Evolutionary conservation across 2,888 invertebrate species (phyloP).

Genomic region (Hylaea fasciaria): DNA sequence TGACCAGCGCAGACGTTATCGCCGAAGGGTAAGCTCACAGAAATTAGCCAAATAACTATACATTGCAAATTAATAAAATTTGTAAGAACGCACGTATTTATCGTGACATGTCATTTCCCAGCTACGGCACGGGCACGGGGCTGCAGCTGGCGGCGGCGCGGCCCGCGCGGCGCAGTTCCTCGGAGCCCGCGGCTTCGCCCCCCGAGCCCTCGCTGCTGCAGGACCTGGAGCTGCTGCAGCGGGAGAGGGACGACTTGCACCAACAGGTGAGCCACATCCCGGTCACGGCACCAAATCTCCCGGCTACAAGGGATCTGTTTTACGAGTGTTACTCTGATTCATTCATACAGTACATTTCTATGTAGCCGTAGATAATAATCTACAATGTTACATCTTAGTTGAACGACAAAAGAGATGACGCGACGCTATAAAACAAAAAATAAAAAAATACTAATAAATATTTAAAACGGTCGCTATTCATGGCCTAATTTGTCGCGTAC

Average conservation of each 20-base stretch:
- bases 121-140: slow-evolving; percentile 61
- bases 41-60: slow-evolving; percentile 31
- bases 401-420: no score
- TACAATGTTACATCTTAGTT: no score
- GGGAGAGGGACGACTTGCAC: slow-evolving; percentile 89
- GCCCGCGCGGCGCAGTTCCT: slow-evolving; percentile 37
- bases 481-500: no score
- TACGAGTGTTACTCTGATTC: not conserved
- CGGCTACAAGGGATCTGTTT: not conserved
- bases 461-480: no score
- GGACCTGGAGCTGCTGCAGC: slow-evolving; percentile 86
- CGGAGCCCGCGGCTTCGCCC: slow-evolving; percentile 45
- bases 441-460: no score
- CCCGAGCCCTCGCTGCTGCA: slow-evolving; percentile 67
- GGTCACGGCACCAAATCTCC: not conserved
- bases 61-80: no score
- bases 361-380: no score
- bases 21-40: slow-evolving; percentile 78
- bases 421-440: no score
- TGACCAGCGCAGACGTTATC: slow-evolving; percentile 81
- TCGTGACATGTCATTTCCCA: slow-evolving; percentile 26
- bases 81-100: no score
- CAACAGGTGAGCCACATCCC: slow-evolving; percentile 85
- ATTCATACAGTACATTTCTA: not conserved
- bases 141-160: slow-evolving; percentile 30